Evolutionary conservation across 2,113 vertebrate genomes (phyloP).

Genomic region (Cygnus buccinator): DNA sequence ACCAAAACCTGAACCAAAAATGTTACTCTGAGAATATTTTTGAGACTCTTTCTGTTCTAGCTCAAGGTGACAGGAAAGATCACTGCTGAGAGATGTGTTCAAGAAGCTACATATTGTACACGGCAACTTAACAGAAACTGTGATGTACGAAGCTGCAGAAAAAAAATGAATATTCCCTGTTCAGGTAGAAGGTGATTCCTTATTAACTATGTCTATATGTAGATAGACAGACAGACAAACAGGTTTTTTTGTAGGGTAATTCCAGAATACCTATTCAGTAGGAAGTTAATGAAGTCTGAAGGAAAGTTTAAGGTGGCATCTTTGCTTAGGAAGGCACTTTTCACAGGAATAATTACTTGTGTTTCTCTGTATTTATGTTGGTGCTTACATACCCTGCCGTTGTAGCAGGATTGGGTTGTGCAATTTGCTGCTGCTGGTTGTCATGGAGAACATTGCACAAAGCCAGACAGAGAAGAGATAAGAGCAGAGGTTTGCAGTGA

Average conservation of each 20-base stretch:
- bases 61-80: neutral
- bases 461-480: slow-evolving; percentile 5
- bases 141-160: neutral
- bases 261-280: neutral
- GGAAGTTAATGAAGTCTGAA: neutral
- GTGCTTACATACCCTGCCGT: neutral
- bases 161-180: neutral
- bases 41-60: neutral
- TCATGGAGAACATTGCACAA: neutral
- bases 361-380: neutral
- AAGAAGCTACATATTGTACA: neutral
- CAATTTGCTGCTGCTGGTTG: neutral
- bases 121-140: neutral
- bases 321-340: neutral
- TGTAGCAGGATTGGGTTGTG: neutral
- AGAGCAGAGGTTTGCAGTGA: neutral
- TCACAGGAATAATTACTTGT: neutral
- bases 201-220: neutral
- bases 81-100: neutral
- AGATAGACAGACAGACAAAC: neutral
- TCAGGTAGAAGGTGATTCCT: neutral
- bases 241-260: neutral
- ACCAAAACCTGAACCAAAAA: neutral
- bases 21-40: neutral
- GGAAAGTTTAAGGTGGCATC: neutral